Base-by-base conservation (phyloP, 2,113 vertebrate genomes). In the Bombycilla garrulus region DNA sequence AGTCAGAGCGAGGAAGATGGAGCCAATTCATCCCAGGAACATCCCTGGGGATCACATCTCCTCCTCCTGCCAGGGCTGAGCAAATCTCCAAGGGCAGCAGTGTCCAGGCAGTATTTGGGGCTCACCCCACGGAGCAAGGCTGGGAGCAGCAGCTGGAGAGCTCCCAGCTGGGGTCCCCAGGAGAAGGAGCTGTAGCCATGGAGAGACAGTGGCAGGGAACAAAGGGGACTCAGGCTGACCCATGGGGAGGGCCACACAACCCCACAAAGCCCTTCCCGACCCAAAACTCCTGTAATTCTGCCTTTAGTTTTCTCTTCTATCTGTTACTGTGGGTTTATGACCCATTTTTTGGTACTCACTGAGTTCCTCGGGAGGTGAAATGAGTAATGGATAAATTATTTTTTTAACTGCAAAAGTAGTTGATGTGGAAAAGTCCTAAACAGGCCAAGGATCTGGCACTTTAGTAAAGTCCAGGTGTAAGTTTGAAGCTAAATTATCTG, bases 11-110 rank as follows among this genome's bases (percentile, higher is more conserved):
- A 67, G 44, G 48, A 50, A 47, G 58, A 40, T 6, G 54, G 54
- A 91, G 56, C 60, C 33, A 11, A 33, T 50, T 42, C 51, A 29
- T 23, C 23, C n/a, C n/a, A n/a, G n/a, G n/a, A n/a, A n/a, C 74
- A 15, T 21, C 14, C n/a, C 57, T 45, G 80, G 29, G 8, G 25
- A 8, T 13, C 71, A 26, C 23, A 9, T 1, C 0, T 33, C 47
- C 53, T 48, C n/a, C 51, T 53, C 40, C 35, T 38, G 48, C 35
- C 71, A 14, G 57, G 61, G 44, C 71, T 64, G 47, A 82, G 80
- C 25, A 4, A 6, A 31, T 2, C 70, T 54, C 24, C 64, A 8
- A 11, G 31, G 70, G 19, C 56, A 85, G 78, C 26, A 69, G 36
- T 1, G 2, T 53, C 64, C 50, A 15, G 11, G 81, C 44, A 36